Conservation (phyloP, 2,888 invertebrate genomes). For the Pherbina coryleti region DNA sequence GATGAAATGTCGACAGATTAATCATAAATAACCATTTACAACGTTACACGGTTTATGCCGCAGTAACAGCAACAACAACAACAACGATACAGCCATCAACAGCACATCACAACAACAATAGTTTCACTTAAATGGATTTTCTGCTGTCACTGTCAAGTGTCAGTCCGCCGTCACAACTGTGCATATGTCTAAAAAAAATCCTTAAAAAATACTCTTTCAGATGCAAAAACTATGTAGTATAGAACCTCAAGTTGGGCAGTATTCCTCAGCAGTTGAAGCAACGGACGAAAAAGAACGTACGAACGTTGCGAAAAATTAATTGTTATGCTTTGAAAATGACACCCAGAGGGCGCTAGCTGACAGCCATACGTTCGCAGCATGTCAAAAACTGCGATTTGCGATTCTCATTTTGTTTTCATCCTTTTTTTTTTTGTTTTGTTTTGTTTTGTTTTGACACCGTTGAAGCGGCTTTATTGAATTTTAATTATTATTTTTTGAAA, state of each 20-base stretch:
- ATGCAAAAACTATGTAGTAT: too few species aligned
- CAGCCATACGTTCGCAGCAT: constrained; percentile 24
- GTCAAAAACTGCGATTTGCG: not conserved
- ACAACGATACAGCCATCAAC: constrained; percentile 20
- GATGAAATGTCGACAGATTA: constrained; percentile 49
- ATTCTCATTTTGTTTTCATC: not conserved
- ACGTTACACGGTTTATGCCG: constrained; percentile 31
- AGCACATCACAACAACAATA: constrained; percentile 25
- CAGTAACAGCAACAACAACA: constrained; percentile 37
- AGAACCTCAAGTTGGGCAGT: too few species aligned
- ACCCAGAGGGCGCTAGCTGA: constrained; percentile 32
- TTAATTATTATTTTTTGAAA: constrained; percentile 19
- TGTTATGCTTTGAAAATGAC: constrained; percentile 30
- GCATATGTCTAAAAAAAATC: not conserved
- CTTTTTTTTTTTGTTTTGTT: not conserved
- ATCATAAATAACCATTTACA: constrained; percentile 51
- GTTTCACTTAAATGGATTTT: constrained; percentile 11
- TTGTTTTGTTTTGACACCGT: not conserved
- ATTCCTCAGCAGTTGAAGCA: too few species aligned
- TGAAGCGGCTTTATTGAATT: constrained; percentile 25
- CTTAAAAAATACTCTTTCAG: not conserved
- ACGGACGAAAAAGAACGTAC: too few species aligned
- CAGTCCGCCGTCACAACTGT: not conserved
- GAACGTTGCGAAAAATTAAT: constrained; percentile 28
- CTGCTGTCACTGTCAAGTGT: constrained; percentile 23